These are phyloP conservation scores for Blastobasis adustella DNA, from an alignment of 2,888 invertebrate genomes.

Conservation along the genomic window DNA sequence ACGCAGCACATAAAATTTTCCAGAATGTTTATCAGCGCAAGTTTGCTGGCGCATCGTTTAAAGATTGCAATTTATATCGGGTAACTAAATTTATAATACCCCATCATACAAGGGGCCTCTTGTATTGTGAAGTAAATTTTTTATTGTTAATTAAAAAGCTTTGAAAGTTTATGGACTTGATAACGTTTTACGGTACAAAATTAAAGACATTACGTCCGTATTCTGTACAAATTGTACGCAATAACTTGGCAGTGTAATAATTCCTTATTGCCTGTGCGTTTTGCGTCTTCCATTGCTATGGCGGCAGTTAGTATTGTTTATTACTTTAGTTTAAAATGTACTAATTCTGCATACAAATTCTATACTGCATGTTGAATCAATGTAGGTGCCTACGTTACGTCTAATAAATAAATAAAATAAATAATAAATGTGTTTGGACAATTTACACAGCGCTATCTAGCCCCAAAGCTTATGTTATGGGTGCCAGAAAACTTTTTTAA, in stretches of 20 bases:
- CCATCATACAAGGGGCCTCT: not conserved
- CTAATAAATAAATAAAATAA: too few species aligned
- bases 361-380: too few species aligned
- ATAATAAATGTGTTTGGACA: too few species aligned
- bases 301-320: too few species aligned
- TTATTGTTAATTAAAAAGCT: constrained; percentile 36
- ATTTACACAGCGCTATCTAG: too few species aligned
- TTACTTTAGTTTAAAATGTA: too few species aligned
- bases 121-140: constrained; percentile 9
- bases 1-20: too few species aligned
- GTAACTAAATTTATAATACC: not conserved
- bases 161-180: constrained; percentile 25
- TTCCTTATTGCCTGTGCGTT: not conserved
- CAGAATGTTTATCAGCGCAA: not conserved
- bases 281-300: too few species aligned
- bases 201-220: constrained; percentile 17
- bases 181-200: constrained; percentile 35
- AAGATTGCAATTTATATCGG: not conserved
- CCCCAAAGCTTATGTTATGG: too few species aligned
- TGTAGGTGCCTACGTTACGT: too few species aligned
- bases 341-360: too few species aligned
- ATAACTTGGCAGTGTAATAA: constrained; percentile 2
- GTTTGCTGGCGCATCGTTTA: not conserved
- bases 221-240: constrained; percentile 5
- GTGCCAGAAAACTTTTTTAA: too few species aligned